Percentiles rank a stretch among this genome's conserved stretches.
These are phyloP conservation scores for Rhabdophis nuchalis DNA, from an alignment of 2,797 vertebrate species.

Conservation along the genomic window DNA sequence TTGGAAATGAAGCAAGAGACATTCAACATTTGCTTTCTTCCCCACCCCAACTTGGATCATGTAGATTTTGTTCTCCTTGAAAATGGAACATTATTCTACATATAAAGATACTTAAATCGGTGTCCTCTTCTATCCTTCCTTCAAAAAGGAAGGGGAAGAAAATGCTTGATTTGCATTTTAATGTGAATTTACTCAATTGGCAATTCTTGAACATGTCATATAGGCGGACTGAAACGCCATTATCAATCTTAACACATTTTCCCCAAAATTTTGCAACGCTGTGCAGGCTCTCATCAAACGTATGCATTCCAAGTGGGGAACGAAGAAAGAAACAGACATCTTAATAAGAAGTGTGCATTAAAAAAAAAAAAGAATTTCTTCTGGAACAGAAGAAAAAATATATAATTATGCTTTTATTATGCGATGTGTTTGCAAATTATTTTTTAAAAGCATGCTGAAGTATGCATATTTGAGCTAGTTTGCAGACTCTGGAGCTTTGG, in stretches of 20 bases:
- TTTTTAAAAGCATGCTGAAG: neutral
- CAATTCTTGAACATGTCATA: neutral
- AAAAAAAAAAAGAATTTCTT: neutral
- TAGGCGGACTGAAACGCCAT: neutral
- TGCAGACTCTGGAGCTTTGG: neutral
- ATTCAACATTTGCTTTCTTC: neutral
- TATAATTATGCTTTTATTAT: neutral
- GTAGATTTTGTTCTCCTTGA: neutral
- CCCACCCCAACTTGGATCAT: too few relatives aligned
- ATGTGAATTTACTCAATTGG: neutral
- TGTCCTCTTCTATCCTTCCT: neutral
- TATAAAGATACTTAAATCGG: neutral
- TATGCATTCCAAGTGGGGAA: neutral
- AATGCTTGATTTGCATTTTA: neutral
- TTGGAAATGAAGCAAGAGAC: neutral
- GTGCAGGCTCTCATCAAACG: neutral
- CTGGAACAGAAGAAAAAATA: neutral
- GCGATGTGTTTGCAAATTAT: neutral
- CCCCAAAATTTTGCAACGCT: neutral
- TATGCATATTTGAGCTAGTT: neutral
- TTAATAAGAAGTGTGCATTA: neutral
- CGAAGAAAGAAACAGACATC: neutral
- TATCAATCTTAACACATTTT: neutral
- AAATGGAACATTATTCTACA: neutral
- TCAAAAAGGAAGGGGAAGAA: neutral